Percentiles rank a stretch among this genome's conserved stretches.
phyloP scores from a whole-genome alignment of 2,113 vertebrate species.

The Puntigrus tetrazona region DNA sequence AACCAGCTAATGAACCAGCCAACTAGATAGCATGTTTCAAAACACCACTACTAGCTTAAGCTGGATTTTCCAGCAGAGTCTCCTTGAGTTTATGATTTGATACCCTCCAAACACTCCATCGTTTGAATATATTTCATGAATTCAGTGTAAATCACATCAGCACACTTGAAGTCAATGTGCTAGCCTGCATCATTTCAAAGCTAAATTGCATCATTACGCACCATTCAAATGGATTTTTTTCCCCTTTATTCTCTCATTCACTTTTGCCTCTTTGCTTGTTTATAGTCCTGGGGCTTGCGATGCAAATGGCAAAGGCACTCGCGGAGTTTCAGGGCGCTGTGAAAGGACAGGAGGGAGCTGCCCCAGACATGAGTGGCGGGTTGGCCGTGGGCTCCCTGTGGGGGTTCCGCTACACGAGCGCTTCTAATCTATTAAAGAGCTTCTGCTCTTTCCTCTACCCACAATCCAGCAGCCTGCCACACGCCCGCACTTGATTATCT shows the following conservation, averaged over 20 bases:
- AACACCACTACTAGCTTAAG: neutral
- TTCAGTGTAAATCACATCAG: conserved; percentile 46
- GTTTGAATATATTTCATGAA: conserved; percentile 45
- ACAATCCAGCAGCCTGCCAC: conserved; percentile 17
- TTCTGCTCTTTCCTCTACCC: conserved; percentile 64
- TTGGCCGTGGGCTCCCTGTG: conserved; percentile 55
- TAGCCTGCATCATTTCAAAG: conserved; percentile 46
- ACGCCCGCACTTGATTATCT: conserved; percentile 69
- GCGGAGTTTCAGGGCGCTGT: conserved; percentile 26
- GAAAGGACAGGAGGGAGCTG: conserved; percentile 40
- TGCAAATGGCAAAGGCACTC: conserved; percentile 61
- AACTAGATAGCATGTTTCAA: conserved; percentile 10
- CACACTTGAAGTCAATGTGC: conserved; percentile 24
- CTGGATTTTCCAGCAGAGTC: neutral
- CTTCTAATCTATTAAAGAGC: conserved; percentile 71
- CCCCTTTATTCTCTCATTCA: conserved; percentile 24
- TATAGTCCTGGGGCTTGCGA: conserved; percentile 52
- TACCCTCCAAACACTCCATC: conserved; percentile 29
- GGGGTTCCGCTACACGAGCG: conserved; percentile 59
- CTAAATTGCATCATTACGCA: conserved; percentile 53
- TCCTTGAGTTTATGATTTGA: conserved; percentile 27
- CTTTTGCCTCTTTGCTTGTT: conserved; percentile 36
- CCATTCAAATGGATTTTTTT: conserved; percentile 26
- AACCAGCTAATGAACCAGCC: neutral
- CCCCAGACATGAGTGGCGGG: conserved; percentile 56